Evolutionary conservation across 2,888 invertebrate species (phyloP), one percentile per base, ranked within the genome.

Genomic region (Acronicta leporina): DNA sequence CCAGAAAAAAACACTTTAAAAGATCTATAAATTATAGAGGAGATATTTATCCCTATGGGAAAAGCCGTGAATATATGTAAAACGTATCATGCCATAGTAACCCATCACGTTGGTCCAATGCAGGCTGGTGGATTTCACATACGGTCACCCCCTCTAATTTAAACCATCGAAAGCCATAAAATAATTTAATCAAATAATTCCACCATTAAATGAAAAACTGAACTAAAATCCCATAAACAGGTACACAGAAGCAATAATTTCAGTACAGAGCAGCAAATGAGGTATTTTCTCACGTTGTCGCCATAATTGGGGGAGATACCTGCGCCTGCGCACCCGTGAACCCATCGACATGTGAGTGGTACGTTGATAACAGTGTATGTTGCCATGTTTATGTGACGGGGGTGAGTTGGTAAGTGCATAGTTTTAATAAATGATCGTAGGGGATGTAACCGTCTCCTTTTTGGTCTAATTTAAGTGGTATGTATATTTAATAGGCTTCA

Each of bases 271-370:
- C 38, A 38, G n/a, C 38, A 38, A 38, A 38, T 38, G n/a, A 38
- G 38, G 13, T 38, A n/a, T 38, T 38, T 38, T 38, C 38, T 38
- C 38, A 38, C 38, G 38, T 38, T 38, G 13, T 13, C 11, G 4
- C 13, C 38, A n/a, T n/a, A 38, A 38, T 38, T 38, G 38, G 38
- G 33, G 38, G 13, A n/a, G 38, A 13, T 5, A 38, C 38, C 38
- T 38, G 38, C 38, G 38, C 38, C 38, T n/a, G 38, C 38, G 38
- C 38, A 38, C 38, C 38, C 38, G 38, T 38, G n/a, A 38, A n/a
- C 1, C n/a, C 38, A 38, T 38, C 38, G 38, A n/a, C 38, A 38
- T 7, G 38, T 38, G 38, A 38, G 38, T 38, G 38, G 38, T 38
- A 38, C n/a, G 38, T 38, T 38, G 38, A 38, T 38, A 38, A 38